Percentiles rank a stretch among this genome's conserved stretches.
Conservation (phyloP, 2,888 invertebrate species). For the Tenthredo scrophulariae region DNA sequence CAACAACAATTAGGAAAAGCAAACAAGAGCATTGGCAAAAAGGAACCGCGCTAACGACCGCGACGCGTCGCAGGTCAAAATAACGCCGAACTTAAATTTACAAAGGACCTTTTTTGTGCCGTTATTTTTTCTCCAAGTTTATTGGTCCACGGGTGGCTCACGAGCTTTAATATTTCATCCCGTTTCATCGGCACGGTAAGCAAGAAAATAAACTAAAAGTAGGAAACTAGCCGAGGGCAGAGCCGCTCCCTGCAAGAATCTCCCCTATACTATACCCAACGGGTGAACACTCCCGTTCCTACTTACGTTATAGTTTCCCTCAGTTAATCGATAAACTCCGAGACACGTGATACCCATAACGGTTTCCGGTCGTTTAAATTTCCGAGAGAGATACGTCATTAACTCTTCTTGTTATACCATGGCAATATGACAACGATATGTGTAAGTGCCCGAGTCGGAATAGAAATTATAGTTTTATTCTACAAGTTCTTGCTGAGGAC, state of each 20-base stretch:
- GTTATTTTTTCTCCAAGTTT: conserved; percentile 9
- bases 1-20: conserved; percentile 36
- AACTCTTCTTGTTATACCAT: not conserved
- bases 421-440: no score
- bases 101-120: conserved; percentile 36
- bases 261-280: not conserved
- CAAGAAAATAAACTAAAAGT: conserved; percentile 48
- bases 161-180: conserved; percentile 42
- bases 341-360: conserved; percentile 12
- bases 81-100: conserved; percentile 28
- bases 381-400: not conserved
- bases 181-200: conserved; percentile 37
- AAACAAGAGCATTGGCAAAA: conserved; percentile 23
- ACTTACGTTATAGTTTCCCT: conserved; percentile 1
- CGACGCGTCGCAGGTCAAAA: conserved; percentile 16
- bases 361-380: conserved; percentile 1
- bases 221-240: not conserved
- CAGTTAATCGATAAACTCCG: conserved; percentile 49
- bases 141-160: conserved; percentile 16
- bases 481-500: no score
- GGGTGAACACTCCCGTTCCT: conserved; percentile 7
- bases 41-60: not conserved
- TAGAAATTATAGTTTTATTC: no score
- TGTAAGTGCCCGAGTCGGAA: no score
- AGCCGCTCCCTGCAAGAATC: not conserved